Evolutionary conservation across 2,797 vertebrate genomes (phyloP), one percentile per base, ranked within the genome.

Genomic region (Euphonia xanthogaster): DNA sequence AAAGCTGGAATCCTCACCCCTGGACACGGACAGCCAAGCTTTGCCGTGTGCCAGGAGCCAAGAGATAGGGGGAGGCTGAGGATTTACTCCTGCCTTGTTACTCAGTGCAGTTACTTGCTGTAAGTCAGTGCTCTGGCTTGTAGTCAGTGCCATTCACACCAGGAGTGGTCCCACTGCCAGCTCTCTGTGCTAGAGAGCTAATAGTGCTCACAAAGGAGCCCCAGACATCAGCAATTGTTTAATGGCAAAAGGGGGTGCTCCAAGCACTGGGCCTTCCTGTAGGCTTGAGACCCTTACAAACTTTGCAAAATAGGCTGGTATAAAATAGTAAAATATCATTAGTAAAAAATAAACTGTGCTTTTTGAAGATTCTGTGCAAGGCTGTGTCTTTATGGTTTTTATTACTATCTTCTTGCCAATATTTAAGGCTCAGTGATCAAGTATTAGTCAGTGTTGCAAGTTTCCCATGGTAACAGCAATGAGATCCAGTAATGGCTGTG

Each of bases 61-160:
- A 21, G 31, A 44, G 40, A 39, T 30, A 18, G 39, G 13, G 23
- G 23, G 35, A 51, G 21, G 24, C 47, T 44, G 21, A 63, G 39
- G 47, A 39, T 91, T 94, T 87, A 82, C 72, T 85, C n/a, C 67
- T 73, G 51, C 40, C 10, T 70, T 21, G 10, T 76, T 76, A 40
- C 16, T 78, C 35, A 37, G 47, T 33, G 28, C 27, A 48, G 27
- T 86, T 92, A 20, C 28, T 88, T 53, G 35, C 35, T 45, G 2
- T 39, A 61, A 54, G 45, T 74, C 39, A 20, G 47, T 44, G 40
- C 57, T 68, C 35, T 61, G 39, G 47, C 45, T 37, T 68, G 22
- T 35, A 25, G 75, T 58, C 8, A 3, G 12, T 35, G 5, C 33
- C 0, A 1, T 8, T 45, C 14, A 1, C 1, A 2, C 53, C 71